Evolutionary conservation across 2,888 invertebrate species (phyloP), one percentile per base, ranked within the genome.

Genomic region (Eumerus sabulonum): DNA sequence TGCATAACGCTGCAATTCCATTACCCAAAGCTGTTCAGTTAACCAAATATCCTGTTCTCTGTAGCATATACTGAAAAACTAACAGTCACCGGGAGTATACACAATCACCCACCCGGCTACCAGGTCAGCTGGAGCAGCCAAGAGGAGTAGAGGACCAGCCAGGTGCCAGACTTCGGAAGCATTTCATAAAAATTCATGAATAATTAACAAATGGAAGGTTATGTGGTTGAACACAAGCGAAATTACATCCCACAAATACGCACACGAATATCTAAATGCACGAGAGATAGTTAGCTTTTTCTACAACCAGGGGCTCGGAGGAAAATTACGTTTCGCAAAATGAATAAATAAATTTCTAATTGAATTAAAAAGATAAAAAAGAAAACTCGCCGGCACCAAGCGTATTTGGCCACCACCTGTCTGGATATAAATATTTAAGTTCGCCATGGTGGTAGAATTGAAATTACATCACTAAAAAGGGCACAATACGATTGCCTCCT

Each of bases 111-210:
- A 16, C 4, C 9, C 16, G 14, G 14, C 1, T 1, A n/a, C n/a
- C 14, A 9, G n/a, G 50, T 35, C 16, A 14, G 7, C n/a, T n/a
- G n/a, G n/a, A n/a, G 9, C 14, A 59, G 63, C 59, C 57, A 64
- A 70, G 68, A 63, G 67, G 73, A 77, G 67, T 73, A 63, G 73
- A 73, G 68, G 68, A 68, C 79, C 68, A 68, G 44, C 27, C 68
- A 67, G 67, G 48, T 73, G 62, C 56, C 62, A 17, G 72, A 57
- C 42, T 48, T 63, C 47, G 19, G 18, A n/a, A 77, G 67, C 44
- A 73, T 77, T 77, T 77, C 73, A 79, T 79, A 79, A 68, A 79
- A 79, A 79, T 68, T 68, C 79, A 79, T 79, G 79, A 79, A 79
- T 79, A 79, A 79, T 79, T 79, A 74, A 79, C 68, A 68, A 68